A percentile compares a stretch with the other conserved stretches of the same genome.
phyloP scores from a whole-genome alignment of 2,888 invertebrate species.

The Reticulitermes lucifugus region DNA sequence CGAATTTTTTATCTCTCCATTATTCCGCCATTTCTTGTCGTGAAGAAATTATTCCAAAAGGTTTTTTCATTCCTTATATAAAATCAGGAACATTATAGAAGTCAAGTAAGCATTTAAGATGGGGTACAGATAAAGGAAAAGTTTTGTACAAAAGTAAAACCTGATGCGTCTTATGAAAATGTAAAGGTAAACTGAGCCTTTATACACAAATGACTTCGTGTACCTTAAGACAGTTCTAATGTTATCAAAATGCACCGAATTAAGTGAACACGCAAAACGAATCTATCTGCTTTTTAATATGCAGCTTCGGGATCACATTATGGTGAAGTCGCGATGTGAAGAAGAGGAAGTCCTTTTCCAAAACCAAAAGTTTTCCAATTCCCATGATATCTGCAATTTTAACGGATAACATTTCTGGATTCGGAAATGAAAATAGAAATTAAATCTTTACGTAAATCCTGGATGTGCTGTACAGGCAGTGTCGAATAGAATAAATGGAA shows the following conservation, averaged over 20 bases:
- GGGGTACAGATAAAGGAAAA: neutral
- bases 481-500: too few species aligned
- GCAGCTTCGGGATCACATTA: neutral
- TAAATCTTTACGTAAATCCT: too few species aligned
- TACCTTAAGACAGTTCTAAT: neutral
- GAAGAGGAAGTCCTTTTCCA: neutral
- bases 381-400: too few species aligned
- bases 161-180: slow-evolving; percentile 15
- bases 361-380: neutral
- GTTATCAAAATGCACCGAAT: neutral
- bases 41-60: slow-evolving; percentile 20
- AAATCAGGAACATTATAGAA: slow-evolving; percentile 36
- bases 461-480: too few species aligned
- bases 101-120: slow-evolving; percentile 44
- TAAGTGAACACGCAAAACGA: neutral
- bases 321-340: neutral
- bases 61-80: neutral
- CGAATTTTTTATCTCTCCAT: slow-evolving; percentile 6
- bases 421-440: too few species aligned
- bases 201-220: neutral
- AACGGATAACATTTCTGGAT: too few species aligned
- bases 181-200: neutral
- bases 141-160: neutral
- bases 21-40: slow-evolving; percentile 19
- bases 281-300: slow-evolving; percentile 8